These are phyloP conservation scores for Vulpes ferrilata DNA, from an alignment of 2,113 vertebrate genomes.

Conservation along the genomic window DNA sequence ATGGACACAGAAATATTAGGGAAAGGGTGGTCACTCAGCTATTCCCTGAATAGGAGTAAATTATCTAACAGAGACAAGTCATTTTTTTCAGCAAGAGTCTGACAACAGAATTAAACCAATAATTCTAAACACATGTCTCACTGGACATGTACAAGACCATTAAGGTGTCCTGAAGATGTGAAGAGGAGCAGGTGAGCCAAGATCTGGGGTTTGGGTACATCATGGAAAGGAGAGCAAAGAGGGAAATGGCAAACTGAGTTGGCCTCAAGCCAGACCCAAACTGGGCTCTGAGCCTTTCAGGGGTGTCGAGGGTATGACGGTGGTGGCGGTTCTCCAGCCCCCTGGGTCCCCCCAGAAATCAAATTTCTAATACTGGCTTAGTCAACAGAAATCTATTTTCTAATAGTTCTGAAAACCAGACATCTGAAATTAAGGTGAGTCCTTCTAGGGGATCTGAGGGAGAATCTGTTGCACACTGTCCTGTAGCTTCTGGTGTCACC, in stretches of 20 bases:
- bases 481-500: background rate
- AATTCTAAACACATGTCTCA: background rate
- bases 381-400: background rate
- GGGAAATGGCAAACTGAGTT: background rate
- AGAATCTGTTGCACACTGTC: background rate
- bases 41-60: background rate
- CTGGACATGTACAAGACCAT: background rate
- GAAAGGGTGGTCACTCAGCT: rapidly evolving
- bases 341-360: background rate
- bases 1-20: background rate
- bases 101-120: background rate
- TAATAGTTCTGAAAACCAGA: background rate
- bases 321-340: background rate
- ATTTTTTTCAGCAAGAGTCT: background rate
- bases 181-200: background rate
- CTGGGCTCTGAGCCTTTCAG: background rate
- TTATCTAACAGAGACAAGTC: background rate
- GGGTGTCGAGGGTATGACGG: background rate
- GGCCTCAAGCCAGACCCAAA: background rate
- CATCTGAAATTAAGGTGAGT: background rate
- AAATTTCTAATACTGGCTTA: background rate
- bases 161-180: background rate
- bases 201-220: background rate
- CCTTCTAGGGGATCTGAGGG: background rate
- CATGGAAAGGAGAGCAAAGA: background rate